Percentiles rank a stretch among this genome's conserved stretches.
phyloP scores from a whole-genome alignment of 2,797 vertebrate genomes.

The Gymnocypris eckloni region DNA sequence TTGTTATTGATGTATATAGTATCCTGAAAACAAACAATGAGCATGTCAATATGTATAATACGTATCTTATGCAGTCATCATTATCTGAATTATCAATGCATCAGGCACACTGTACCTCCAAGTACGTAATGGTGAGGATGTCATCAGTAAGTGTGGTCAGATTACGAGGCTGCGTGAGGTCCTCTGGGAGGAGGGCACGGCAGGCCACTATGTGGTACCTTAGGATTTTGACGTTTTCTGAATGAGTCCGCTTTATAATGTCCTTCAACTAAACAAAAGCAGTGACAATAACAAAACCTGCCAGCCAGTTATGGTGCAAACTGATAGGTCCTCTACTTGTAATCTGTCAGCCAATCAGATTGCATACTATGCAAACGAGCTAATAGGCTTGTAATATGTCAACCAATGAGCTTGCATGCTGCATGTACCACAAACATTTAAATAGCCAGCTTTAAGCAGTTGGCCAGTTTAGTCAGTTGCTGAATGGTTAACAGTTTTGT shows the following conservation, averaged over 20 bases:
- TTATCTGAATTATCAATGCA: not conserved
- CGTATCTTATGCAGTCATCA: not conserved
- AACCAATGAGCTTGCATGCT: not conserved
- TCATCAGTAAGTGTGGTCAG: conserved; percentile 86
- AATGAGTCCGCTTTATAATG: not conserved
- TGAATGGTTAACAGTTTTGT: not conserved
- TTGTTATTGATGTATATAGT: conserved; percentile 80
- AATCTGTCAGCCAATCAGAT: not conserved
- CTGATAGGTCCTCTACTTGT: not conserved
- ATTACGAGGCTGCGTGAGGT: conserved; percentile 77
- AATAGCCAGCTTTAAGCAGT: not conserved
- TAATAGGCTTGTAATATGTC: not conserved
- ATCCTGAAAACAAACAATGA: conserved; percentile 77
- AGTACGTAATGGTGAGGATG: conserved; percentile 73
- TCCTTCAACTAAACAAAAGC: conserved; percentile 6
- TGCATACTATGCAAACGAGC: not conserved
- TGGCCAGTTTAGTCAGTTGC: not conserved
- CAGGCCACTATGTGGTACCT: conserved; percentile 89
- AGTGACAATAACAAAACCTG: not conserved
- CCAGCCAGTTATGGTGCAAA: not conserved
- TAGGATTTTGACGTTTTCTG: conserved; percentile 70
- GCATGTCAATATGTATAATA: not conserved
- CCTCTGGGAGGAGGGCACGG: conserved; percentile 78
- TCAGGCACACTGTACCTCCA: conserved; percentile 77
- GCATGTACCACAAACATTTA: not conserved